A percentile compares a stretch with the other conserved stretches of the same genome.
These are phyloP conservation scores for Oxygymnocypris stewartii DNA, from an alignment of 2,113 vertebrate genomes.

Conservation along the genomic window DNA sequence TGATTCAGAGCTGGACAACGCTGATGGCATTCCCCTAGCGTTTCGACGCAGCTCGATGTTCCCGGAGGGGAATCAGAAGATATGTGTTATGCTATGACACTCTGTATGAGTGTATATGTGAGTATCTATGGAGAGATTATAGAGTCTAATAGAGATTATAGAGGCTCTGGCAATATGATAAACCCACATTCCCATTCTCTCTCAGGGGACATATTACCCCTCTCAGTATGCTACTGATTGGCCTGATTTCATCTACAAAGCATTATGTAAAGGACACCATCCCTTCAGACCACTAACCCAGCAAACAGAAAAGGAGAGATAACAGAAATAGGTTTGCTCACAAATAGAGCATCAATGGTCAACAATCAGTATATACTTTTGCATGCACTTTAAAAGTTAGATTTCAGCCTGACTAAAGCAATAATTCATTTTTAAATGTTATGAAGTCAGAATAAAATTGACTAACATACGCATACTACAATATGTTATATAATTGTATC, in stretches of 20 bases:
- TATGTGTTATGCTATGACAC: background rate
- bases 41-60: no score
- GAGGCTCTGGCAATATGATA: slow-evolving; percentile 88
- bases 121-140: slow-evolving; percentile 59
- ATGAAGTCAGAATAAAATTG: background rate
- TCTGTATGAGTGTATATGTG: slow-evolving; percentile 19
- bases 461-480: background rate
- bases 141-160: slow-evolving; percentile 71
- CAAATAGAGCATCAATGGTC: slow-evolving; percentile 11
- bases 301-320: slow-evolving; percentile 68
- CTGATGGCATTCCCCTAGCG: no score
- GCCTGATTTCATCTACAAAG: slow-evolving; percentile 86
- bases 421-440: background rate
- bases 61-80: no score
- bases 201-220: slow-evolving; percentile 90
- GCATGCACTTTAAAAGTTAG: background rate
- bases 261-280: slow-evolving; percentile 75
- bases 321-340: slow-evolving; percentile 61
- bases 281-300: slow-evolving; percentile 77
- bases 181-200: slow-evolving; percentile 82
- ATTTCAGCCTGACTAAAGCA: background rate
- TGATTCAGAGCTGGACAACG: no score
- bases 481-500: background rate
- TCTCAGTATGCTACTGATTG: slow-evolving; percentile 93
- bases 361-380: background rate